Evolutionary conservation across 2,797 vertebrate species (phyloP), one percentile per base, ranked within the genome.

Genomic region (Cottoperca gobio): DNA sequence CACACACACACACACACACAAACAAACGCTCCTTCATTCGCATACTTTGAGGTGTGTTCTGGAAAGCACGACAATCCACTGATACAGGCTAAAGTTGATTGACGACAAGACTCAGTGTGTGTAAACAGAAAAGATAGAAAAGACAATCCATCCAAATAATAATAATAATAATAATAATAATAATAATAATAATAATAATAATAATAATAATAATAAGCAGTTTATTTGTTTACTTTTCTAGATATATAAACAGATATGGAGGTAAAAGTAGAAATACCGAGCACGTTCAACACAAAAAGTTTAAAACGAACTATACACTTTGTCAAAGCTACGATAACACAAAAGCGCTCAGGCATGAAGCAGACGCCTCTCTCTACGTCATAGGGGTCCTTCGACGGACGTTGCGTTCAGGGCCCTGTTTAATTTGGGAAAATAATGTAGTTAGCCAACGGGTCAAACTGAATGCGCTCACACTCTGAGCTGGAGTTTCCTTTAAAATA

Each of bases 261-360:
- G 11, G 26, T 60, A 11, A 28, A 26, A 55, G 0, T 19, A 21
- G 0, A 62, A 40, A 48, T 19, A 54, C 12, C 26, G 21, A 2
- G 1, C 13, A 11, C 7, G 2, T 63, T 54, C 2, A 33, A 42
- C 35, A 21, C 19, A 2, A 59, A 42, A 9, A 39, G 2, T 45
- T 35, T 9, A n/a, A 42, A 71, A 16, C n/a, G 3, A 54, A 45
- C 0, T 17, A 8, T 45, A 45, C 5, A 28, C 19, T 21, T 53
- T 10, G 2, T 8, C 10, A 9, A 26, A n/a, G 9, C 24, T 4
- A 16, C 40, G 23, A 10, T 5, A 48, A 63, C 2, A 35, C 6
- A 54, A 69, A 83, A 60, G 45, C 79, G 69, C 82, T 79, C 87
- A 86, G 88, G 88, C 86, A 53, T 50, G 7, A 40, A 19, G 55